Conservation (phyloP, 2,888 invertebrate genomes). For the Choreutis nemorana region DNA sequence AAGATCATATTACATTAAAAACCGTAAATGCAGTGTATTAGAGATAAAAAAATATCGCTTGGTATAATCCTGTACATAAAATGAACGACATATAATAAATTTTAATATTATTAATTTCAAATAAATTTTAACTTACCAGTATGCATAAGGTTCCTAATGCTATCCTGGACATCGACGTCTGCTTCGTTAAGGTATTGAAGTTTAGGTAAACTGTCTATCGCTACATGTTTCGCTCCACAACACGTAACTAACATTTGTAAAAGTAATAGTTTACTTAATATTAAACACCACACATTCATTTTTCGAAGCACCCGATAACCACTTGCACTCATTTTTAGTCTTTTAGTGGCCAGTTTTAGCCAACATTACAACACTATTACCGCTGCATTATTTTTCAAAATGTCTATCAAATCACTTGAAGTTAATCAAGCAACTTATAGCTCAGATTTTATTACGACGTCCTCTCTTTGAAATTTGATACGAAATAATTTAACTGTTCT, state of each 20-base stretch:
- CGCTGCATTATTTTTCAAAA: slow-evolving; percentile 9
- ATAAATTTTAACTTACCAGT: slow-evolving; percentile 37
- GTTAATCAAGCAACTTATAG: slow-evolving; percentile 3
- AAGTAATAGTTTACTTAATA: slow-evolving; percentile 49
- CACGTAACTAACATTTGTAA: slow-evolving; percentile 51
- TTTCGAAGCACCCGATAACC: slow-evolving; percentile 39
- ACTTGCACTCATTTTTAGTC: slow-evolving; percentile 36
- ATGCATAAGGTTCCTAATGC: slow-evolving; percentile 47
- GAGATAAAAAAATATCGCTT: too few species aligned
- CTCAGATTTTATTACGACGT: slow-evolving; percentile 17
- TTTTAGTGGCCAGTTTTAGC: too few species aligned
- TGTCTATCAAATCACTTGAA: slow-evolving; percentile 1
- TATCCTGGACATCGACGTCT: slow-evolving; percentile 35
- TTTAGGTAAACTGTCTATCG: slow-evolving; percentile 23
- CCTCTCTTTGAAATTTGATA: slow-evolving; percentile 56
- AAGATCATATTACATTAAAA: too few species aligned
- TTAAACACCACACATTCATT: slow-evolving; percentile 50
- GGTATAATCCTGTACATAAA: too few species aligned
- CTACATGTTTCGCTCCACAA: slow-evolving; percentile 47
- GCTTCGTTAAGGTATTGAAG: slow-evolving; percentile 20
- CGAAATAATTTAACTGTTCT: slow-evolving; percentile 34
- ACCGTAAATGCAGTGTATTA: too few species aligned
- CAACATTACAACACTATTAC: slow-evolving; percentile 18
- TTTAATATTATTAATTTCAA: slow-evolving; percentile 6
- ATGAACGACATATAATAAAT: too few species aligned